Conservation (phyloP, 2,113 vertebrate species). For the Cryptotis parvus region DNA sequence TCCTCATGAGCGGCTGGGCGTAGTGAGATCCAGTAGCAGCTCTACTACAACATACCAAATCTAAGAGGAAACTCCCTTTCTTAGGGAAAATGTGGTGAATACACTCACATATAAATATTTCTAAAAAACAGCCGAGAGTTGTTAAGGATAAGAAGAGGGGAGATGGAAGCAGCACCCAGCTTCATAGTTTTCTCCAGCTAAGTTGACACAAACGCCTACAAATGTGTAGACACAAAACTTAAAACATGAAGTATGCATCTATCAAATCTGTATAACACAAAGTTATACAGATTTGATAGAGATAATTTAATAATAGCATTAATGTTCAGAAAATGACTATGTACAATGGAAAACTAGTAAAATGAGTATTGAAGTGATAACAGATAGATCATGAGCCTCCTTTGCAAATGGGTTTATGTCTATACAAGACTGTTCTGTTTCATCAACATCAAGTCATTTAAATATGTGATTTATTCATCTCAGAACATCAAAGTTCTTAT, state of each 20-base stretch:
- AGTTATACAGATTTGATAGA: background rate
- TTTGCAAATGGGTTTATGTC: constrained; percentile 42
- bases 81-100: background rate
- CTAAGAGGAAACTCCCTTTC: background rate
- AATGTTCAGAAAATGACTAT: background rate
- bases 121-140: background rate
- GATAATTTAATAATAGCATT: background rate
- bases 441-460: too few species aligned
- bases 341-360: constrained; percentile 14
- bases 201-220: constrained; percentile 23
- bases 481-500: background rate
- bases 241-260: background rate
- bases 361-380: background rate
- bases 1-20: too few species aligned
- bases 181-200: constrained; percentile 14
- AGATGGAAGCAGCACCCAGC: background rate
- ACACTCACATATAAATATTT: background rate
- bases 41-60: too few species aligned
- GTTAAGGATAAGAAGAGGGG: background rate
- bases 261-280: too few species aligned
- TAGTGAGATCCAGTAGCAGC: too few species aligned
- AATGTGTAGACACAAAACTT: background rate
- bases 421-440: too few species aligned
- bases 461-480: background rate
- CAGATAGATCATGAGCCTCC: constrained; percentile 13